Evolutionary conservation across 2,797 vertebrate species (phyloP), one percentile per base, ranked within the genome.

Genomic region (Cossypha niveicapilla): DNA sequence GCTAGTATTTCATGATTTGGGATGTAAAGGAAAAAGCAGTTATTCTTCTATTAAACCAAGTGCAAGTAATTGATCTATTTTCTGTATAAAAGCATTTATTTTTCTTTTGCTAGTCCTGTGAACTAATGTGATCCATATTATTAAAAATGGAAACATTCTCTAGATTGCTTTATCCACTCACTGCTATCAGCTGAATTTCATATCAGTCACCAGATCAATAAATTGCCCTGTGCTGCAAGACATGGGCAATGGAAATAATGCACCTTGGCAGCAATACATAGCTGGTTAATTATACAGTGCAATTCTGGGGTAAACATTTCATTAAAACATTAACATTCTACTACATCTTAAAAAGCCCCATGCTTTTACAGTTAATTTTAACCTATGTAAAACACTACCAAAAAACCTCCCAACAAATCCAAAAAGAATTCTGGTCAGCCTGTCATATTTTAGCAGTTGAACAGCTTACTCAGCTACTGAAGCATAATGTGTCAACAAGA

Each of bases 401-500:
- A 57, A 28, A 68, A 65, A 75, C 7, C 27, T 2, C 1, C 6
- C 5, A 35, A n/a, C 9, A 66, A 80, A 80, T 71, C 45, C 30
- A 17, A 53, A 67, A 71, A 37, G 30, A 86, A 88, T 85, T 84
- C 87, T 89, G 54, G 65, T 70, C 56, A 88, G 72, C 50, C 74
- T 95, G 88, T 92, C 91, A 81, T 87, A 94, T 90, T 95, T 95
- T 86, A 91, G 80, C 68, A 94, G 85, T 39, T 81, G 84, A 95
- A 86, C 66, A 92, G 87, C 84, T 92, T 96, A 76, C 74, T 97
- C 89, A 61, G 79, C 58, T 78, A 79, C 51, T 80, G 80, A 95
- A 95, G 90, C 92, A 72, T 68, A 95, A 93, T 50, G 35, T 67
- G 70, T 94, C 96, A 94, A 91, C 86, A 95, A 93, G 90, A 93